Percentiles rank a stretch among this genome's conserved stretches.
Conservation (phyloP, 2,888 invertebrate genomes). For the Acanthopleura granulata region DNA sequence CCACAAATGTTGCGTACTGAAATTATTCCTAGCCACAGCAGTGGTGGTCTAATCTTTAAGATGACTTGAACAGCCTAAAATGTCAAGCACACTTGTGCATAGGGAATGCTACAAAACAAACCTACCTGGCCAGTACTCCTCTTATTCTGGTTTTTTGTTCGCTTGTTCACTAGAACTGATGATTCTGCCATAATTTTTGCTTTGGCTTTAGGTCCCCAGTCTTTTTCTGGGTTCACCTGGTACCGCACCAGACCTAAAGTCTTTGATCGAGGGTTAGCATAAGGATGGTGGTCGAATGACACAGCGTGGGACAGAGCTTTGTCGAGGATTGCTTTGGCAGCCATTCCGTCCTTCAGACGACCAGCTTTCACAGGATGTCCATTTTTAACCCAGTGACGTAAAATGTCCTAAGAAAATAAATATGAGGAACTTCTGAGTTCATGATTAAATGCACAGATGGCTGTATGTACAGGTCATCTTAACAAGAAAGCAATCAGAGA, state of each 20-base stretch:
- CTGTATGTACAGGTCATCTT: too few species aligned
- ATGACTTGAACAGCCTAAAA: too few species aligned
- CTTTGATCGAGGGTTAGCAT: constrained; percentile 86
- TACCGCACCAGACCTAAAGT: constrained; percentile 78
- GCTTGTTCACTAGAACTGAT: constrained; percentile 17
- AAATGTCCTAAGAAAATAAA: constrained; percentile 74
- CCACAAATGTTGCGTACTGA: too few species aligned
- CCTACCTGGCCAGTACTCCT: background rate
- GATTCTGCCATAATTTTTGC: constrained; percentile 68
- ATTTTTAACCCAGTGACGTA: constrained; percentile 80
- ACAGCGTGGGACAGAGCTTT: constrained; percentile 49
- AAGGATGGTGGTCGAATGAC: constrained; percentile 72
- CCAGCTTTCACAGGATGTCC: constrained; percentile 55
- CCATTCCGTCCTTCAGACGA: constrained; percentile 51
- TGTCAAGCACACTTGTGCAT: too few species aligned
- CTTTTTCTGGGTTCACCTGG: constrained; percentile 86
- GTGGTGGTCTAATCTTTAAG: too few species aligned
- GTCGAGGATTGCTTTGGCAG: constrained; percentile 55
- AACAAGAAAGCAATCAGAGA: too few species aligned
- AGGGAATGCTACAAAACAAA: too few species aligned
- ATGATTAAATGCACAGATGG: too few species aligned
- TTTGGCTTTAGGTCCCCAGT: constrained; percentile 93
- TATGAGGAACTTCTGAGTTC: background rate
- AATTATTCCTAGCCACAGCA: too few species aligned
- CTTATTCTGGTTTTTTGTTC: constrained; percentile 11